A percentile compares a stretch with the other conserved stretches of the same genome.
phyloP scores from a whole-genome alignment of 2,797 vertebrate species.

The Gorsachius magnificus region DNA sequence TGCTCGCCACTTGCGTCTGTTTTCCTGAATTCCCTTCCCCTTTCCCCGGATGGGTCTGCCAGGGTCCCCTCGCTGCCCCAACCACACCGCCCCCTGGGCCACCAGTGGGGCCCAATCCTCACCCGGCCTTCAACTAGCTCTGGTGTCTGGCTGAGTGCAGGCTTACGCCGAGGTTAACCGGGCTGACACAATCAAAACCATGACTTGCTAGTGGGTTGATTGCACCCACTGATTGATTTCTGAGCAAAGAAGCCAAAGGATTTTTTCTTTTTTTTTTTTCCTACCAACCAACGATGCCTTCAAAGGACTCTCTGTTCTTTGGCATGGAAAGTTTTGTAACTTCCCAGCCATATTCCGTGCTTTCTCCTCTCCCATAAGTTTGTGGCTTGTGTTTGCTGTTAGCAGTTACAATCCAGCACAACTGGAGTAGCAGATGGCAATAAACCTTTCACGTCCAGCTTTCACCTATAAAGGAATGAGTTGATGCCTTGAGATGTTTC shows the following conservation, averaged over 20 bases:
- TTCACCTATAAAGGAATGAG: background rate
- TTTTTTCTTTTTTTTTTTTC: background rate
- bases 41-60: no score
- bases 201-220: background rate
- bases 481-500: background rate
- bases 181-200: no score
- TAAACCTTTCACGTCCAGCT: background rate
- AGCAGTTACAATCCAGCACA: background rate
- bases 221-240: background rate
- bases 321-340: background rate
- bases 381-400: background rate
- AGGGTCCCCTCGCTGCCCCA: no score
- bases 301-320: background rate
- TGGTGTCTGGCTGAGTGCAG: no score
- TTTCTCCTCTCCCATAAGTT: background rate
- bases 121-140: no score
- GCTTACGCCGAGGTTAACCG: no score
- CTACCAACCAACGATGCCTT: background rate
- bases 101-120: no score
- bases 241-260: background rate
- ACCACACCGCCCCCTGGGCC: no score
- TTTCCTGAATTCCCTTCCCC: background rate
- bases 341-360: background rate
- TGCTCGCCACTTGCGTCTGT: accelerated
- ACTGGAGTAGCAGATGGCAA: background rate